Percentiles rank a stretch among this genome's conserved stretches.
Conservation (phyloP, 1,140 invertebrate species). For the Conus ventricosus region DNA sequence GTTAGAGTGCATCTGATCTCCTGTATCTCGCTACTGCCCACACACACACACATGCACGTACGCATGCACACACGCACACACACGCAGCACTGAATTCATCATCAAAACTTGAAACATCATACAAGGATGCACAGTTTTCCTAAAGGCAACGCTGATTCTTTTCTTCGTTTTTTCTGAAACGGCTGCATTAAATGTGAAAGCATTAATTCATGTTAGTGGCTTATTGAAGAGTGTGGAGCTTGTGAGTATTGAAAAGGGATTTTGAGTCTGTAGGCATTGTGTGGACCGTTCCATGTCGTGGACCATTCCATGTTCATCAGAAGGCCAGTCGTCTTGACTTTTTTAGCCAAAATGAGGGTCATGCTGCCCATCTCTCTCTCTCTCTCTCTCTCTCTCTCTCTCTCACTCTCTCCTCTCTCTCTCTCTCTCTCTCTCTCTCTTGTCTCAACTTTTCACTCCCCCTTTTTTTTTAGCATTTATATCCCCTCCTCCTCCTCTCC, state of each 20-base stretch:
- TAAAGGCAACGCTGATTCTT: not conserved
- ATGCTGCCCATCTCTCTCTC: no score
- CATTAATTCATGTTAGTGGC: not conserved
- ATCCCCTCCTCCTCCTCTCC: no score
- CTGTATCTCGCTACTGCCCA: not conserved
- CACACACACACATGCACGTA: not conserved
- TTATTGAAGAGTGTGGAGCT: not conserved
- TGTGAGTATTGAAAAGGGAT: not conserved
- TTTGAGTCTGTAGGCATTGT: not conserved
- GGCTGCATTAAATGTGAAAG: not conserved
- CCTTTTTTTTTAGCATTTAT: no score
- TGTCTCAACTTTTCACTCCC: no score
- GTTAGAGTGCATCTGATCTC: not conserved
- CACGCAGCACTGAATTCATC: not conserved
- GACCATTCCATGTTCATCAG: not conserved
- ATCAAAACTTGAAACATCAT: not conserved
- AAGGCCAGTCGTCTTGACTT: not conserved
- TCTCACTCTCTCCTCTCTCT: no score
- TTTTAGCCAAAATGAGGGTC: not conserved
- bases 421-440: no score
- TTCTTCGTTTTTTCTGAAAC: not conserved
- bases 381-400: no score
- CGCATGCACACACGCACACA: not conserved
- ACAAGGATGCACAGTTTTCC: not conserved
- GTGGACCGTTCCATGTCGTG: not conserved